Conservation (phyloP, 2,888 invertebrate genomes). For the Tetramorium bicarinatum region DNA sequence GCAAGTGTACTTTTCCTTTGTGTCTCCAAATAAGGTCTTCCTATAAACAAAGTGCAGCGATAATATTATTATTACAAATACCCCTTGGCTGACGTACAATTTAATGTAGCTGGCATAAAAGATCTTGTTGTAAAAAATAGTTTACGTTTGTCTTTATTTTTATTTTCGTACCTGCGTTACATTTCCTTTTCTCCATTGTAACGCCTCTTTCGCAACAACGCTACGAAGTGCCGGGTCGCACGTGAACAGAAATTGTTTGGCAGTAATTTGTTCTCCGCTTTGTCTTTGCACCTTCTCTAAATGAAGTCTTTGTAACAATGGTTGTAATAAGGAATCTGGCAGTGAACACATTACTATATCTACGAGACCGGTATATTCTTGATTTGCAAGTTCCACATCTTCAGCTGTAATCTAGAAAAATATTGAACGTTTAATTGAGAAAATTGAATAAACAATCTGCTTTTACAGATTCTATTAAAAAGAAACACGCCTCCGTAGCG, state of each 20-base stretch:
- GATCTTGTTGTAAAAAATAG: background rate
- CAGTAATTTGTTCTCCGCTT: constrained; percentile 83
- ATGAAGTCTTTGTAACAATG: constrained; percentile 91
- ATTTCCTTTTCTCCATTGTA: constrained; percentile 92
- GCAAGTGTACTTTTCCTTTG: constrained; percentile 91
- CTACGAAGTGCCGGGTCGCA: constrained; percentile 92
- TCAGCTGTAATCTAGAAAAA: constrained; percentile 89
- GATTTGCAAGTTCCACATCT: constrained; percentile 90
- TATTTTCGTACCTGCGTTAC: constrained; percentile 85
- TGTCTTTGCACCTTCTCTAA: constrained; percentile 88
- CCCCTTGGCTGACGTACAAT: background rate
- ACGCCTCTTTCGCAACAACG: constrained; percentile 95
- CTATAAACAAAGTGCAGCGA: constrained; percentile 85
- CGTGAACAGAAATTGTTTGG: constrained; percentile 85
- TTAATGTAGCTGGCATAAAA: background rate
- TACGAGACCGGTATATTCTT: constrained; percentile 91
- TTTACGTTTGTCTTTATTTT: background rate
- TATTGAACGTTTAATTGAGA: background rate
- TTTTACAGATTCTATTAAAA: background rate
- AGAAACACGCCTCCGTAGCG: too few species aligned
- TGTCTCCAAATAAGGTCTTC: constrained; percentile 92
- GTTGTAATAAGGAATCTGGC: constrained; percentile 93
- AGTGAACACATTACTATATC: constrained; percentile 93
- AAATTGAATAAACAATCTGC: background rate
- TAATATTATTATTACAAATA: background rate